A percentile compares a stretch with the other conserved stretches of the same genome.
phyloP scores from a whole-genome alignment of 2,888 invertebrate species.

The Agrochola circellaris region DNA sequence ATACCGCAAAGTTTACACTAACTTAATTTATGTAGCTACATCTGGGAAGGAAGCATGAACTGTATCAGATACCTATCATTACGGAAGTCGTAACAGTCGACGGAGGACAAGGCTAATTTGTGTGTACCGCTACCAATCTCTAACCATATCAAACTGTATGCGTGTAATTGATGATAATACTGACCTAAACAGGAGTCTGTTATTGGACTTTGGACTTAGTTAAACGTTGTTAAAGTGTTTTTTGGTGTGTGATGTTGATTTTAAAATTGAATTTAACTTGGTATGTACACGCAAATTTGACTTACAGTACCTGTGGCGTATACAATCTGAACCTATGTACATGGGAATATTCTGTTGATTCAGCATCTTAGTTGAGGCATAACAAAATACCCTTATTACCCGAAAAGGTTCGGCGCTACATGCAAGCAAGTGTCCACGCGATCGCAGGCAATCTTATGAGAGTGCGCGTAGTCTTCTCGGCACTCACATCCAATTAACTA shows the following conservation, averaged over 20 bases:
- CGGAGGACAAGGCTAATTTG: slow-evolving; percentile 58
- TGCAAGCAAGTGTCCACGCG: background rate
- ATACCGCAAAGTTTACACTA: slow-evolving; percentile 47
- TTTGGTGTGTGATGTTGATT: slow-evolving; percentile 8
- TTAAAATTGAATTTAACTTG: background rate
- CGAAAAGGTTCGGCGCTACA: background rate
- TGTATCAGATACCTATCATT: slow-evolving; percentile 50
- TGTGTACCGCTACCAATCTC: slow-evolving; percentile 39
- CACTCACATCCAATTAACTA: slow-evolving; percentile 9
- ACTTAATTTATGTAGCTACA: slow-evolving; percentile 55
- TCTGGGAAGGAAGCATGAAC: slow-evolving; percentile 51
- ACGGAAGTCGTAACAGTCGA: slow-evolving; percentile 55
- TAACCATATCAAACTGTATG: slow-evolving; percentile 42
- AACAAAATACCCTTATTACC: background rate
- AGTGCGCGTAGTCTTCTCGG: background rate
- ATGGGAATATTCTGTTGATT: background rate
- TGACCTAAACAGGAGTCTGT: background rate
- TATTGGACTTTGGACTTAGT: slow-evolving; percentile 11
- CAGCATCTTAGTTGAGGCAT: background rate
- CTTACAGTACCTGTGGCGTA: too few species aligned
- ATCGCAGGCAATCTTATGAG: background rate
- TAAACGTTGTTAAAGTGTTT: background rate
- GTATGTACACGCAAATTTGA: background rate
- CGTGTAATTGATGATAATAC: slow-evolving; percentile 26
- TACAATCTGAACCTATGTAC: too few species aligned